phyloP scores from a whole-genome alignment of 2,888 invertebrate genomes.

The Nomada flava region DNA sequence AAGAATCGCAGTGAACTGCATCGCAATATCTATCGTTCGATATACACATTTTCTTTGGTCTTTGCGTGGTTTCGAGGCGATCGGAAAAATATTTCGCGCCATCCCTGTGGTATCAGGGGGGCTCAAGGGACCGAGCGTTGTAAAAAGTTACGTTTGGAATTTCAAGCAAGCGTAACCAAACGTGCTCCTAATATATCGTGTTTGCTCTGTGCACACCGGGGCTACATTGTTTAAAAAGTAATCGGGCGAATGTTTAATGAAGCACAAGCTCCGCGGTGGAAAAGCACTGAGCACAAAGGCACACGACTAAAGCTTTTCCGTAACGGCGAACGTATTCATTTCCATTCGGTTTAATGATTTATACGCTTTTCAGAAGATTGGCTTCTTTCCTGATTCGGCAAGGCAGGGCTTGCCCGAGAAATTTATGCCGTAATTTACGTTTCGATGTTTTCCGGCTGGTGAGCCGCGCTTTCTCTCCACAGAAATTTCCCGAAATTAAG shows the following conservation, averaged over 20 bases:
- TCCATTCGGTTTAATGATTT: conserved; percentile 46
- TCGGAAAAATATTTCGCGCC: neutral
- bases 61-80: neutral
- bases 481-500: conserved; percentile 32
- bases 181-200: neutral
- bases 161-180: neutral
- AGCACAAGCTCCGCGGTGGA: neutral
- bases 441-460: conserved; percentile 7
- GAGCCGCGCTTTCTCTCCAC: neutral
- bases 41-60: neutral
- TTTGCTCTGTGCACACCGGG: neutral
- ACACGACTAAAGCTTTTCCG: neutral
- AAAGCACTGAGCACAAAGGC: neutral
- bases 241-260: conserved; percentile 20
- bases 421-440: conserved; percentile 33
- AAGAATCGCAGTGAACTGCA: conserved; percentile 7
- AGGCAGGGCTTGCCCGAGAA: conserved; percentile 1
- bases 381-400: conserved; percentile 24
- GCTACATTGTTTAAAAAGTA: conserved; percentile 1
- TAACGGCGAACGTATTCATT: conserved; percentile 22
- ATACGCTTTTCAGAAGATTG: conserved; percentile 36
- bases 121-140: neutral
- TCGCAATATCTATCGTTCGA: neutral
- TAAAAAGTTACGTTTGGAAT: neutral
- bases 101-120: neutral